phyloP scores from a whole-genome alignment of 2,113 vertebrate species.

The Cottus gobio region DNA sequence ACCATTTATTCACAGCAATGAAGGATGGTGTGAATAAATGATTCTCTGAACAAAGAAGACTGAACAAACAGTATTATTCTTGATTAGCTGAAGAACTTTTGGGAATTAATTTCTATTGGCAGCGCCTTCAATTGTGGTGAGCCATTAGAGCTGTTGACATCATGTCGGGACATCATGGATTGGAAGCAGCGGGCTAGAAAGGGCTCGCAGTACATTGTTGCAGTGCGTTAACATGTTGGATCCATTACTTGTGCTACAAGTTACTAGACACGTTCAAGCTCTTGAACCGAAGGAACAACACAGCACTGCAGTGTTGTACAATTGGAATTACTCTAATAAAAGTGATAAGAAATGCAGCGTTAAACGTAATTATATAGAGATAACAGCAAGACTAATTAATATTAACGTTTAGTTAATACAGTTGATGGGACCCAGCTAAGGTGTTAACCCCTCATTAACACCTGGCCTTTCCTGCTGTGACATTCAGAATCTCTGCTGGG shows the following conservation, averaged over 20 bases:
- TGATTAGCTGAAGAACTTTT: conserved; percentile 2
- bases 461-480: background rate
- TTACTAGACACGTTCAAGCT: too few relatives aligned
- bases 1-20: conserved; percentile 10
- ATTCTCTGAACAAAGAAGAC: conserved; percentile 12
- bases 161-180: background rate
- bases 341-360: background rate
- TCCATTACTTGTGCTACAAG: background rate
- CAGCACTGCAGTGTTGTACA: background rate
- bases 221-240: background rate
- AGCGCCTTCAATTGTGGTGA: background rate
- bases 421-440: background rate
- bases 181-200: background rate
- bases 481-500: background rate
- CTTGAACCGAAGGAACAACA: background rate
- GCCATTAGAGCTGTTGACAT: background rate
- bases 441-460: background rate
- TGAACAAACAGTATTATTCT: conserved; percentile 9
- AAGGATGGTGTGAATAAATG: conserved; percentile 3
- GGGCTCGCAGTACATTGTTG: background rate
- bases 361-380: background rate
- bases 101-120: background rate
- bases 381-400: background rate
- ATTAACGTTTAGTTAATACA: background rate
- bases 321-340: background rate